Percentiles rank a stretch among this genome's conserved stretches.
phyloP scores from a whole-genome alignment of 2,888 invertebrate species.

The Diarsia rubi region DNA sequence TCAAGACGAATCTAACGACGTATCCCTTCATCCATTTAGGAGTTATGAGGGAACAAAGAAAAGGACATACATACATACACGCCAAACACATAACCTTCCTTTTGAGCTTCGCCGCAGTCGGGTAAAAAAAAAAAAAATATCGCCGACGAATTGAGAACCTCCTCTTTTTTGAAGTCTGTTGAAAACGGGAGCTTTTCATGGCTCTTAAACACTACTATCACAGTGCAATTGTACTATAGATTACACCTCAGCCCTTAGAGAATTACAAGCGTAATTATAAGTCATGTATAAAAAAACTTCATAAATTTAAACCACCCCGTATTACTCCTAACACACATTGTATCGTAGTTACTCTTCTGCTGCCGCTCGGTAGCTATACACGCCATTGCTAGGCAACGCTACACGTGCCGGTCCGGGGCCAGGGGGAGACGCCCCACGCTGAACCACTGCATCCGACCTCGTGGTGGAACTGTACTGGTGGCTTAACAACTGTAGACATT shows the following conservation, averaged over 20 bases:
- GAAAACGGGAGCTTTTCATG: no score
- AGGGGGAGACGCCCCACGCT: conserved; percentile 17
- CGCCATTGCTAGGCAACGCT: conserved; percentile 74
- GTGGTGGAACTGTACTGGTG: neutral
- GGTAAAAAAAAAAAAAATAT: no score
- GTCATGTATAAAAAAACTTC: neutral
- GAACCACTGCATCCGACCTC: conserved; percentile 36
- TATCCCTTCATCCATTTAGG: no score
- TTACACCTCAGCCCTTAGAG: neutral
- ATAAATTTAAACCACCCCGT: neutral
- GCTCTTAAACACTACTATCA: no score
- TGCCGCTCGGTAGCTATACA: conserved; percentile 48
- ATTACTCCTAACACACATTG: neutral
- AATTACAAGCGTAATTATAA: neutral
- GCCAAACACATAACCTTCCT: no score
- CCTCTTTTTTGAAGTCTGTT: no score
- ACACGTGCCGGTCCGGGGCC: conserved; percentile 70
- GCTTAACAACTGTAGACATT: neutral
- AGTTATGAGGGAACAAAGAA: no score
- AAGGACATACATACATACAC: no score
- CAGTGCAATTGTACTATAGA: no score
- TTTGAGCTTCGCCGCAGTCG: no score
- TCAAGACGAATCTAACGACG: no score
- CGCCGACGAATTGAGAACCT: no score
- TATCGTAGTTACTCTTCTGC: conserved; percentile 30